phyloP scores from a whole-genome alignment of 2,113 vertebrate species.

The Triplophysa dalaica region DNA sequence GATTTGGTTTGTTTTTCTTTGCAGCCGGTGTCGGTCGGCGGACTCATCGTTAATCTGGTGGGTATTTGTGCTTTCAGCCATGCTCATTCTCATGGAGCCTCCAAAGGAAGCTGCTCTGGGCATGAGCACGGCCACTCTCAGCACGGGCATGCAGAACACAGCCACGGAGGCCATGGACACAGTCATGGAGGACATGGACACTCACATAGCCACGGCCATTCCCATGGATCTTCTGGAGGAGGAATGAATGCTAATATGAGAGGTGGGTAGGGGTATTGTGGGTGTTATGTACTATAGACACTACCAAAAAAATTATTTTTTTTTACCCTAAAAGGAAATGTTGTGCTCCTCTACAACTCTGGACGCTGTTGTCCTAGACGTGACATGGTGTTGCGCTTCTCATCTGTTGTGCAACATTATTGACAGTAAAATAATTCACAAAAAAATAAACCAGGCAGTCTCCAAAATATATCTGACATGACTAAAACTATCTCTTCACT shows the following conservation, averaged over 20 bases:
- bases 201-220: constrained; percentile 71
- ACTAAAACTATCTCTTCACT: too few species aligned
- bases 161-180: constrained; percentile 79
- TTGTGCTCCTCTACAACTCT: too few species aligned
- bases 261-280: constrained; percentile 69
- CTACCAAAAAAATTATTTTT: neutral
- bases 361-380: too few species aligned
- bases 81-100: constrained; percentile 81
- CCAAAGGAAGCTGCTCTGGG: constrained; percentile 75
- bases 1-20: neutral
- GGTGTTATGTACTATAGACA: too few species aligned
- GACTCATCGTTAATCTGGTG: constrained; percentile 93
- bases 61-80: constrained; percentile 99
- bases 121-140: constrained; percentile 86
- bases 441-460: too few species aligned
- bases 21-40: constrained; percentile 95
- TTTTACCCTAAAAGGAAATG: neutral
- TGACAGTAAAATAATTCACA: too few species aligned
- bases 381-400: too few species aligned
- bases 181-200: constrained; percentile 79
- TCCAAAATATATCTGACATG: too few species aligned
- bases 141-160: constrained; percentile 73
- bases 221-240: constrained; percentile 75
- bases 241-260: constrained; percentile 99
- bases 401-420: too few species aligned